Base-by-base conservation (phyloP, 2,113 vertebrate genomes). In the Coreoperca whiteheadi region DNA sequence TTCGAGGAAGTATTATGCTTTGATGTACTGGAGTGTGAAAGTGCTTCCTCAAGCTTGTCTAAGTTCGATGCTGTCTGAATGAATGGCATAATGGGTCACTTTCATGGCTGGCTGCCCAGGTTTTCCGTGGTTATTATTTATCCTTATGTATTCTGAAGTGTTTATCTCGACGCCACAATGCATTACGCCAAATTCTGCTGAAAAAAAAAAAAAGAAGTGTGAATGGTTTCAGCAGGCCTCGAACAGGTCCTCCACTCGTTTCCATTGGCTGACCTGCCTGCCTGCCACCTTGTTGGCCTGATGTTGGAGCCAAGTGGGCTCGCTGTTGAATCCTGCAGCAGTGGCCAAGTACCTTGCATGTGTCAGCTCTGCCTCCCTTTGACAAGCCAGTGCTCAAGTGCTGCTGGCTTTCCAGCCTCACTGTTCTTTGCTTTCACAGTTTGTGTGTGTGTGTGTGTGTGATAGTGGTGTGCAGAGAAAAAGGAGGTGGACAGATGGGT, bases 61-160 rank as follows among this genome's bases (percentile, higher is more conserved):
- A 37, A 77, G 46, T 43, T 18, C 34, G 71, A 50, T 57, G 65
- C 43, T 65, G 61, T 81, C 72, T 74, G 77, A 66, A 78, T 70
- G 75, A 88, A 70, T 66, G 78, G 79, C 86, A 82, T n/a, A 46
- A 74, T 48, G 9, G 88, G 85, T 90, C 89, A 83, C 79, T 90
- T 85, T 90, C 81, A 87, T 72, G 87, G 85, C 56, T 64, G 85
- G 53, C 72, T 81, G 85, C 81, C 74, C 71, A 30, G 59, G 53
- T 68, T 64, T 23, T 59, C 34, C 28, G 6, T 28, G 54, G 32
- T 78, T 85, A 73, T 87, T 91, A 87, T 90, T 85, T 74, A 72
- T 74, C 54, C 32, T 56, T 75, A 84, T 79, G 60, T 75, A 77
- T 76, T 67, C 32, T 28, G 37, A 82, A 82, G 73, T 79, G 80